These are phyloP conservation scores for Tenthredo amoena DNA, from an alignment of 2,888 invertebrate species.

Conservation along the genomic window DNA sequence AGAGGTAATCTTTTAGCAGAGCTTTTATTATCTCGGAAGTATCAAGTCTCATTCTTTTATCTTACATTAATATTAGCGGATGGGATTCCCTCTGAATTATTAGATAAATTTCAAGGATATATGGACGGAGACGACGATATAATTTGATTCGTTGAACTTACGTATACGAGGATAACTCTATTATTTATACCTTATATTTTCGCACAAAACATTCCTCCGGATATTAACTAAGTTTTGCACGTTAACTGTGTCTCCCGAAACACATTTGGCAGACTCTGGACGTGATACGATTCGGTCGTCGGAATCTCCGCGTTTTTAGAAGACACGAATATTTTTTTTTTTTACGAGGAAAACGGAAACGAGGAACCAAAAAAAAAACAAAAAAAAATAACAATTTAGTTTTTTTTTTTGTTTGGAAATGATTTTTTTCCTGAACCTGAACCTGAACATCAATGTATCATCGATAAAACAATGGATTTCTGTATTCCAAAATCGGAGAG, in stretches of 20 bases:
- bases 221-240: neutral
- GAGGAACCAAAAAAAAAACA: too few relatives aligned
- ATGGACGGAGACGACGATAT: neutral
- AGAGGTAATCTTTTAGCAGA: neutral
- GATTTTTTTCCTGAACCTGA: too few relatives aligned
- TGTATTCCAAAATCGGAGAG: too few relatives aligned
- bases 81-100: neutral
- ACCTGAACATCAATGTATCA: too few relatives aligned
- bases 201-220: neutral
- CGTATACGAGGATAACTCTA: neutral
- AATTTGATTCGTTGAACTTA: neutral
- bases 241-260: neutral
- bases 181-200: neutral
- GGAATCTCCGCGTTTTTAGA: neutral
- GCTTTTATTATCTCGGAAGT: neutral
- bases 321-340: neutral
- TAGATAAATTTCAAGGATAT: neutral
- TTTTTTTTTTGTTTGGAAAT: too few relatives aligned
- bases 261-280: neutral
- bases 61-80: neutral
- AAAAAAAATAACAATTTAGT: too few relatives aligned
- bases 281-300: neutral
- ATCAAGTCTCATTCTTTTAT: neutral
- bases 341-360: neutral
- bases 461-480: too few relatives aligned